A percentile compares a stretch with the other conserved stretches of the same genome.
These are phyloP conservation scores for Alaudala cheleensis DNA, from an alignment of 2,113 vertebrate species.

Conservation along the genomic window DNA sequence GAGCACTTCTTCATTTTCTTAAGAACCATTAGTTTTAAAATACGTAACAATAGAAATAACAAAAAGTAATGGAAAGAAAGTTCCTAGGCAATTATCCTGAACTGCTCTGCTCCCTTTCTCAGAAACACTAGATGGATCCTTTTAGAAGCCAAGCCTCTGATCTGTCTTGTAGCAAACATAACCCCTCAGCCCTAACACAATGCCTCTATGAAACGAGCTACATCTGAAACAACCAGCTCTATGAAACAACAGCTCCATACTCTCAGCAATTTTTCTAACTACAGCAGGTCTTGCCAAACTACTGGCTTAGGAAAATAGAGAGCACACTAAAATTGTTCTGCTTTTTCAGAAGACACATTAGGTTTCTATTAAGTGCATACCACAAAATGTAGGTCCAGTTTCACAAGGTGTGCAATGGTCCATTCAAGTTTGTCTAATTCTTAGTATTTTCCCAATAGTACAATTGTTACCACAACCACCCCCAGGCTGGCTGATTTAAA, in stretches of 20 bases:
- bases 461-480: background rate
- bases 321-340: background rate
- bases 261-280: background rate
- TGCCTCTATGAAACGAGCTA: background rate
- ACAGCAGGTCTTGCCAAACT: background rate
- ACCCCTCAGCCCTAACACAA: background rate
- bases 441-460: background rate
- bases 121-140: background rate
- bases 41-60: background rate
- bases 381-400: background rate
- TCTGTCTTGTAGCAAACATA: background rate
- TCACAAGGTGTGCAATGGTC: background rate
- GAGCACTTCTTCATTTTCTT: background rate
- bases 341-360: background rate
- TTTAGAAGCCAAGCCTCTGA: background rate
- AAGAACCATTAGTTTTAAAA: background rate
- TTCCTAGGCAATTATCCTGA: background rate
- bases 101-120: background rate
- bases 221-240: background rate
- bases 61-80: background rate
- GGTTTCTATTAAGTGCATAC: background rate
- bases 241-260: background rate
- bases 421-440: background rate
- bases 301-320: background rate
- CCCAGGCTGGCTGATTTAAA: background rate